phyloP scores from a whole-genome alignment of 2,797 vertebrate genomes.

The Streptopelia turtur region DNA sequence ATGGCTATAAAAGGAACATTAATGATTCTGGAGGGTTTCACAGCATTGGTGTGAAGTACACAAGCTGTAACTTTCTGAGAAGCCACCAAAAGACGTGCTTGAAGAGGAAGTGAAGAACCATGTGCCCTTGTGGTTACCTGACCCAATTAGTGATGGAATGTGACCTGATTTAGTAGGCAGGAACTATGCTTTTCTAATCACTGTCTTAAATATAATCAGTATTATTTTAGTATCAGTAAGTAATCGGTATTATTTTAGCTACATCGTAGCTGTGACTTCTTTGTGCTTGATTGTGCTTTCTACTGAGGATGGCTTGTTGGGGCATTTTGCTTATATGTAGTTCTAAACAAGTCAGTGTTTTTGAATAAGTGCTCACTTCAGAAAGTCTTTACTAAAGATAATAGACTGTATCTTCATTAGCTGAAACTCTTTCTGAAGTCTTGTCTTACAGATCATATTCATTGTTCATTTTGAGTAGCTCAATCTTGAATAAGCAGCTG shows the following conservation, averaged over 20 bases:
- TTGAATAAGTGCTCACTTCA: not conserved
- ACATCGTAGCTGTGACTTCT: not conserved
- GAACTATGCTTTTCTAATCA: not conserved
- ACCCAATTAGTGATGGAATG: constrained; percentile 44
- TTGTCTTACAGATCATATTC: not conserved
- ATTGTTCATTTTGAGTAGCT: not conserved
- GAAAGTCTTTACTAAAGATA: not conserved
- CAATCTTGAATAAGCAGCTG: not conserved
- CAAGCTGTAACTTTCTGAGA: constrained; percentile 39
- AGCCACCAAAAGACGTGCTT: not conserved
- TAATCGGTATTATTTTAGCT: not conserved
- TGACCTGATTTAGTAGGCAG: not conserved
- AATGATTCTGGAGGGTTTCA: not conserved
- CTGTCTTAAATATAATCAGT: not conserved
- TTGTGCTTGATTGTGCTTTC: not conserved
- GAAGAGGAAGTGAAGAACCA: constrained; percentile 19
- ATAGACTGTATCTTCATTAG: not conserved
- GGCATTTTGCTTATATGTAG: not conserved
- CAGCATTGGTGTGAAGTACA: not conserved
- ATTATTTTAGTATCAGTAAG: not conserved
- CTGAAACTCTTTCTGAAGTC: not conserved
- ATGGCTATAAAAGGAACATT: not conserved
- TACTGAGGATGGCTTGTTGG: not conserved
- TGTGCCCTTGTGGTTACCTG: constrained; percentile 27
- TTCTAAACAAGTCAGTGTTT: not conserved